Base-by-base conservation (phyloP, 92 coral and sea anemone species). In the Virgularia gustaviana region DNA sequence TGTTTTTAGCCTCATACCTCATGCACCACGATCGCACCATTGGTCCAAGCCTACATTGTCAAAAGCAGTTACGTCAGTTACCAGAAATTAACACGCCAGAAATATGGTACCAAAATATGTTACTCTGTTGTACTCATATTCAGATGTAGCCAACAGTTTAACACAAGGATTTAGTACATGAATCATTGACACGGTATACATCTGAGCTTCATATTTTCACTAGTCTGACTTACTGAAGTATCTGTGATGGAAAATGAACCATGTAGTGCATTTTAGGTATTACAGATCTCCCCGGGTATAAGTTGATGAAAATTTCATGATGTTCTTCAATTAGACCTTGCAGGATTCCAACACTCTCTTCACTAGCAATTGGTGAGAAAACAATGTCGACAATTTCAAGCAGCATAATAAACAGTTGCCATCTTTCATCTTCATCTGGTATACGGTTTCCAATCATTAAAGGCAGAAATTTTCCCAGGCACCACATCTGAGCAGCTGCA, bases 211-310 rank as follows among this genome's bases (percentile, higher is more conserved):
- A 16, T 8, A 9, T 8, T 41, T 41, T 9, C 16, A 41, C 9
- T 8, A 41, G n/a, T n/a, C n/a, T n/a, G n/a, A n/a, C n/a, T 56
- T 22, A 29, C 63, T 16, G 12, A 12, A 56, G 31, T 56, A 29
- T 56, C 4, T 4, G 49, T 23, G 51, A 15, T 70, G 90, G 90
- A 56, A 71, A 78, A 56, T 85, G 85, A 18, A 80, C 64, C 63
- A 85, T 47, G 36, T 79, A 85, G 43, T 85, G 85, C 82, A 85
- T 85, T 41, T 85, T 85, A 4, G 89, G 89, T 30, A 85, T 76
- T 0, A 85, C 71, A 0, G 87, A 86, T 75, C 58, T 51, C 10
- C 79, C 82, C 6, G 87, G 87, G 49, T 86, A 86, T 29, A 81
- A 49, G 3, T 53, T 24, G 4, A 36, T 12, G 34, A 85, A 81